Percentiles rank a stretch among this genome's conserved stretches.
Evolutionary conservation across 2,888 invertebrate genomes (phyloP).

Genomic region (Cinara cedri): DNA sequence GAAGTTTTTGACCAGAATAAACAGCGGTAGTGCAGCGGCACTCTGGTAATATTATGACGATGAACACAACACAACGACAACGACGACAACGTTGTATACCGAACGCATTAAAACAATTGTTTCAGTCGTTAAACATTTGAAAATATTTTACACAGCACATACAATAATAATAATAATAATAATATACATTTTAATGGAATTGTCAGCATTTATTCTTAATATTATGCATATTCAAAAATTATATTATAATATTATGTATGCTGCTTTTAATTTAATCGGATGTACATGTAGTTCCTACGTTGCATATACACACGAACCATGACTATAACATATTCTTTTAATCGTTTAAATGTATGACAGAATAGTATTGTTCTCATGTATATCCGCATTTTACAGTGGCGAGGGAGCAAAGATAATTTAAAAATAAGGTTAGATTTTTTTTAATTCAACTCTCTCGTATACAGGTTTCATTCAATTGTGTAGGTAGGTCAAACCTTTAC

Average conservation of each 20-base stretch:
- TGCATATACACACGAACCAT: too few species aligned
- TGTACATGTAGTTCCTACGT: too few species aligned
- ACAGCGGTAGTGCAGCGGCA: constrained; percentile 17
- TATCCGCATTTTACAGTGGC: too few species aligned
- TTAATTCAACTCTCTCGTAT: too few species aligned
- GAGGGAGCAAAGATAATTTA: too few species aligned
- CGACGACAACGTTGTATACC: neutral
- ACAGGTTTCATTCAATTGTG: too few species aligned
- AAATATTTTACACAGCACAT: constrained; percentile 4
- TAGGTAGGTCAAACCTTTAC: too few species aligned
- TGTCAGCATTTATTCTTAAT: neutral
- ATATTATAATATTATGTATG: neutral
- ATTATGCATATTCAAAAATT: neutral
- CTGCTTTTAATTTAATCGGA: constrained; percentile 1
- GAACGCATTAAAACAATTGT: constrained; percentile 35
- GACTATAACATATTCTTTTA: too few species aligned
- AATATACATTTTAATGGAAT: constrained; percentile 17
- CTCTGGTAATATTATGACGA: constrained; percentile 35
- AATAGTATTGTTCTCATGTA: too few species aligned
- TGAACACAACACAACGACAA: constrained; percentile 22
- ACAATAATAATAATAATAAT: neutral
- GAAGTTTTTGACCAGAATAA: constrained; percentile 42
- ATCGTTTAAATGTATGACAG: too few species aligned
- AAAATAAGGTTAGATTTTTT: too few species aligned
- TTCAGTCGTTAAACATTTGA: constrained; percentile 19